Conservation (phyloP, 2,888 invertebrate genomes). For the Cremastobaeus sp. region DNA sequence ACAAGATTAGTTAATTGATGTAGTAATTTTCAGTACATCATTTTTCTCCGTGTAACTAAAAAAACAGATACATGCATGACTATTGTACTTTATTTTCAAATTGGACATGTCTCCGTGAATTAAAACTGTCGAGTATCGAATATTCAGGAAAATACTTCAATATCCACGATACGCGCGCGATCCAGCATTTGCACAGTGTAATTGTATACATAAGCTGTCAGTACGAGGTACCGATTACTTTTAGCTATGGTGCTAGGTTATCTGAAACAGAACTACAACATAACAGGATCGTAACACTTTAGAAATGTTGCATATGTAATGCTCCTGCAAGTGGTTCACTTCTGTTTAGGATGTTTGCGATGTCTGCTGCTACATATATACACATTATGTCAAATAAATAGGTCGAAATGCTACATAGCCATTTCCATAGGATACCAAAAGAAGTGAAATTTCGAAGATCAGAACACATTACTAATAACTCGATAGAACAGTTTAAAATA, state of each 20-base stretch:
- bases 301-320: constrained; percentile 47
- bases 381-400: constrained; percentile 23
- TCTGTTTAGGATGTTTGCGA: constrained; percentile 31
- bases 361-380: constrained; percentile 29
- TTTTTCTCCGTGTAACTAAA: too few species aligned
- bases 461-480: too few species aligned
- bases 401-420: constrained; percentile 10
- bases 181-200: constrained; percentile 13
- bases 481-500: neutral
- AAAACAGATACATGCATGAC: too few species aligned
- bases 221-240: constrained; percentile 27
- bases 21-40: too few species aligned
- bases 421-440: too few species aligned
- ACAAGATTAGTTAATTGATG: too few species aligned
- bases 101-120: too few species aligned
- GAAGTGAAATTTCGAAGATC: too few species aligned
- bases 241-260: constrained; percentile 31
- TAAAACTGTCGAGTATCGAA: neutral
- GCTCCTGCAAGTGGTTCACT: constrained; percentile 14
- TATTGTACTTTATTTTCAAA: too few species aligned
- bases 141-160: neutral
- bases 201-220: constrained; percentile 27
- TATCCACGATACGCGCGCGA: too few species aligned
- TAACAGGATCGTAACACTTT: constrained; percentile 40
- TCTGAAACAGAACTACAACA: constrained; percentile 41